Base-by-base conservation (phyloP, 2,888 invertebrate genomes). In the Drosophila melanosoma region DNA sequence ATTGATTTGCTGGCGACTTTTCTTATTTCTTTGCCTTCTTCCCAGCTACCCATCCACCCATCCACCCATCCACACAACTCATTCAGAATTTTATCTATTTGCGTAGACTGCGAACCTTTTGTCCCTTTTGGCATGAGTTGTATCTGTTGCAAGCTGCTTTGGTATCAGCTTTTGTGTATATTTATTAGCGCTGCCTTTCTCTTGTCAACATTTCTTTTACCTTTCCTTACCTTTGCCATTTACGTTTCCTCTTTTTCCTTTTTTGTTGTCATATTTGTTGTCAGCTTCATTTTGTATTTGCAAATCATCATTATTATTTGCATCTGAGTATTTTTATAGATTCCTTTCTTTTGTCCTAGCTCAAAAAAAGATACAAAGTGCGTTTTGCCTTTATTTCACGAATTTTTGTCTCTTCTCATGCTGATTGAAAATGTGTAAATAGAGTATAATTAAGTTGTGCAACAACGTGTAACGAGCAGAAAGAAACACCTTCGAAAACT, bases 281-380 rank as follows among this genome's bases (percentile, higher is more conserved):
- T 71, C 64, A 59, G 68, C 69, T 70, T 76, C 76, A 60, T 88
- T 82, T 75, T 80, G 76, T 90, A 81, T 87, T 88, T 90, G 82
- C 87, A 90, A 87, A 89, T 89, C 89, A 90, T 89, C 87, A 87
- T 90, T 87, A 89, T 90, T 90, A 87, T 85, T 85, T 85, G 77
- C 85, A 69, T 78, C 69, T 71, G 72, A 80, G 63, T 74, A 76
- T 71, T 77, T 81, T 73, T 73, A 71, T 69, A 70, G 68, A 81
- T 66, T 57, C 42, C 8, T 15, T 15, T 61, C 56, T 40, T 40
- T 61, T 29, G 15, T 33, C 33, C 38, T 26, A 23, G 23, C 45
- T 33, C n/a, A 35, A 56, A 53, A 52, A 52, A 58, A 72, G 69
- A 82, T 78, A 74, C 76, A 76, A 76, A 69, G 59, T 79, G 71